Base-by-base conservation (phyloP, 2,797 vertebrate species). In the Craterocephalus amniculus region DNA sequence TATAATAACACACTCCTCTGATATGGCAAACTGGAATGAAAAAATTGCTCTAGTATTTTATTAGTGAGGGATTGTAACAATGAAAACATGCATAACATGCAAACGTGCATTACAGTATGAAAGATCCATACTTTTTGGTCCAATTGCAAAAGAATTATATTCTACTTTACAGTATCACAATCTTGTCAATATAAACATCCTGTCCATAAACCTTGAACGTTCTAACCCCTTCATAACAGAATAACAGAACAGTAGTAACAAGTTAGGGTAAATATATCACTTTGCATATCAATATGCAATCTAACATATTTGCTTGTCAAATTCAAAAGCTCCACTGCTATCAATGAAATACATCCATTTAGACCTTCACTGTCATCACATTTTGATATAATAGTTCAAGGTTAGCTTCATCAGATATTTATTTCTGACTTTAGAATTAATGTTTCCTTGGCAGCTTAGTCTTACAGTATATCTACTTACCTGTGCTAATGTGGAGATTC, bases 141-240 rank as follows among this genome's bases (percentile, higher is more conserved):
- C 38, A 63, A 60, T 52, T 27, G 70, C 1, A 78, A 59, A 74
- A 29, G 14, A 38, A 48, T 10, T 49, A 22, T n/a, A 7, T 13
- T 64, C 29, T 5, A 68, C 55, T 71, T 54, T 51, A 62, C 48
- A 56, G 56, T 9, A 26, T 31, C 26, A 26, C 43, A 35, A 58
- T 62, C 8, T 24, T 8, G n/a, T n/a, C n/a, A n/a, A n/a, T n/a
- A n/a, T 49, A 56, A 14, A 35, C 68, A n/a, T 18, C 12, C 16
- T 45, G 3, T 34, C 40, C 56, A 20, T 32, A 29, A 62, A 22
- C 29, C 63, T 10, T 35, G 20, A 45, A 45, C 26, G n/a, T n/a
- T n/a, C n/a, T n/a, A n/a, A n/a, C n/a, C 45, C 62, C 2, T 54
- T 48, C 24, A 57, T 32, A 35, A 7, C 40, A 56, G 29, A 3